Base-by-base conservation (phyloP, 1,140 invertebrate species). In the Nasonia longicornis region DNA sequence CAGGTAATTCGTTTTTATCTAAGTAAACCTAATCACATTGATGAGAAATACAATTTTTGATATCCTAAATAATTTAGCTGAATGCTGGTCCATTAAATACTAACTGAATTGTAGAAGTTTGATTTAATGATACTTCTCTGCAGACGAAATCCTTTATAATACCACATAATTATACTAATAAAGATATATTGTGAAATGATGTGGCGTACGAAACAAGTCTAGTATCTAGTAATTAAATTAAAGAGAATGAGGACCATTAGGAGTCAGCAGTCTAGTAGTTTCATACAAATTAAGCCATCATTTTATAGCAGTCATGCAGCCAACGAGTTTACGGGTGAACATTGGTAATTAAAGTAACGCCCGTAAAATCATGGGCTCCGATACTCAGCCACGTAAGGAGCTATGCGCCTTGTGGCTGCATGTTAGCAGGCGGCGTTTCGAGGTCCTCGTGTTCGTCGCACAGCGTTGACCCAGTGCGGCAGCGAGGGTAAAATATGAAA, bases 321-420 rank as follows among this genome's bases (percentile, higher is more conserved):
- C 14, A 8, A n/a, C 4, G 8, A 38, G 3, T 38, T 38, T 35
- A 31, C 12, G 11, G 26, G 4, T 16, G 16, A 38, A 22, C 4
- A 48, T 72, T 22, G 38, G 70, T 72, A 72, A 72, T 72, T 38
- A 72, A 48, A 72, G 38, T 72, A 45, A 72, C 10, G 38, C n/a
- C 38, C 70, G 35, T 72, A 72, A 72, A 72, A 70, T 20, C 22
- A 14, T 35, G 31, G 20, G 35, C 69, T 16, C 16, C 2, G 20
- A 58, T 58, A 58, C 52, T 16, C 6, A 58, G 14, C 52, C 20
- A 8, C 35, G 10, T 70, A 70, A 70, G 35, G 69, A 70, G 69
- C 66, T 29, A 29, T 3, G 69, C 35, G 69, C 69, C 26, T 29
- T 22, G 31, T 35, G 16, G 64, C 8, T 66, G 8, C n/a, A 16